A percentile compares a stretch with the other conserved stretches of the same genome.
Conservation (phyloP, 2,888 invertebrate species). For the Axea sp. region DNA sequence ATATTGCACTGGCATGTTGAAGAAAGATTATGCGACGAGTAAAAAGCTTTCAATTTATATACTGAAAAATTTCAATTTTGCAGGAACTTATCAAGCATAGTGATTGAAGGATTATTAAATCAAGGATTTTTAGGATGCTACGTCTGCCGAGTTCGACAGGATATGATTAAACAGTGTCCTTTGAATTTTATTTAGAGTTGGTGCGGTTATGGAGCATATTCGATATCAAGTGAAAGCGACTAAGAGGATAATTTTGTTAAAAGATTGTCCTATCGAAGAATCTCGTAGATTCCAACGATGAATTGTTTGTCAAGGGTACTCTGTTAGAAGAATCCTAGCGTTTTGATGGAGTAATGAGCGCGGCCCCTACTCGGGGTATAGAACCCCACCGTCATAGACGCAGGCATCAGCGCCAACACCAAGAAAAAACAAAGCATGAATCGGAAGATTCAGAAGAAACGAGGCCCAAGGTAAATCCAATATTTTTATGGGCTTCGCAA, state of each 20-base stretch:
- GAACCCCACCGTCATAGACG: conserved; percentile 77
- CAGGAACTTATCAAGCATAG: conserved; percentile 1
- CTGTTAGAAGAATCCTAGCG: conserved; percentile 43
- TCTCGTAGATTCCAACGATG: conserved; percentile 1
- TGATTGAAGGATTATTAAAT: no score
- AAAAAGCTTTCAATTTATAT: no score
- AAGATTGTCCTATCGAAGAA: background rate
- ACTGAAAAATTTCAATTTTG: conserved; percentile 1
- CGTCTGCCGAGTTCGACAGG: conserved; percentile 7
- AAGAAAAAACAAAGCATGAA: conserved; percentile 55
- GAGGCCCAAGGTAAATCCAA: conserved; percentile 86
- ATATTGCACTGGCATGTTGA: background rate
- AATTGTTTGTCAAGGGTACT: conserved; percentile 1
- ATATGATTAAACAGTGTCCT: conserved; percentile 5
- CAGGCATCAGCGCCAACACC: conserved; percentile 71
- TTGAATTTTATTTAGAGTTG: conserved; percentile 3
- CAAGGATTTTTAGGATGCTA: background rate
- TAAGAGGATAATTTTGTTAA: background rate
- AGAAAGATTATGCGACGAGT: background rate
- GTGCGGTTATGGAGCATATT: conserved; percentile 16
- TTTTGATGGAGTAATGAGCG: conserved; percentile 79
- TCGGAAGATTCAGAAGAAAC: conserved; percentile 78
- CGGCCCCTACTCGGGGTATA: conserved; percentile 78
- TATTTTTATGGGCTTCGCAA: conserved; percentile 92
- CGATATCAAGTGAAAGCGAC: conserved; percentile 24